Evolutionary conservation across 2,113 vertebrate genomes (phyloP), one percentile per base, ranked within the genome.

Genomic region (Syngnathus typhle): DNA sequence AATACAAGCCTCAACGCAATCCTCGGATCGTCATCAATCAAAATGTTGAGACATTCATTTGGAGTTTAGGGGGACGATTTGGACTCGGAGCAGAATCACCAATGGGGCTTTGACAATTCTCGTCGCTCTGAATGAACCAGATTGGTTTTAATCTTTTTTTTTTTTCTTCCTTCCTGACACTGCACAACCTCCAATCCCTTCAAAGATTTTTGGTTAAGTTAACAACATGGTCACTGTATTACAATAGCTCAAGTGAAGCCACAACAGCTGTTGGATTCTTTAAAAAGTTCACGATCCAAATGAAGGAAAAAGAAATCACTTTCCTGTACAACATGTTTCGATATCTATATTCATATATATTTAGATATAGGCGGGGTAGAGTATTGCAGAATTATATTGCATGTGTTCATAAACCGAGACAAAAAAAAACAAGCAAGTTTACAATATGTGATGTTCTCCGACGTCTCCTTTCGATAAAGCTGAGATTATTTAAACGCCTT

Each of bases 321-420:
- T 84, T 88, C 81, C 87, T 88, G 88, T 88, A 89, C 87, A 89
- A 83, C 82, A 89, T 88, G 71, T 88, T 82, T 87, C 81, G 77
- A 84, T 88, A 88, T 87, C 84, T 82, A 85, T 88, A 87, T 85
- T 84, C 69, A 82, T 64, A 52, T 88, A 81, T 87, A 78, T 87
- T 83, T 87, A 87, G 87, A 87, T 89, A 89, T 89, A 90, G 84
- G 87, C 84, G 77, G 87, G 88, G 85, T 86, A 83, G 84, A 88
- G 87, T 91, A 90, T 90, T 91, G 89, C 89, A 91, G 84, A 88
- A 88, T 88, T 86, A 89, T 90, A 91, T 91, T 91, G 90, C 89
- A 90, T 89, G 90, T 89, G 80, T 88, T 85, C 87, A 88, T 82
- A 82, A 88, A 86, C 84, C 82, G 88, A 83, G 84, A 90, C 18